Conservation (phyloP, 2,113 vertebrate species). For the Epinephelus lanceolatus region DNA sequence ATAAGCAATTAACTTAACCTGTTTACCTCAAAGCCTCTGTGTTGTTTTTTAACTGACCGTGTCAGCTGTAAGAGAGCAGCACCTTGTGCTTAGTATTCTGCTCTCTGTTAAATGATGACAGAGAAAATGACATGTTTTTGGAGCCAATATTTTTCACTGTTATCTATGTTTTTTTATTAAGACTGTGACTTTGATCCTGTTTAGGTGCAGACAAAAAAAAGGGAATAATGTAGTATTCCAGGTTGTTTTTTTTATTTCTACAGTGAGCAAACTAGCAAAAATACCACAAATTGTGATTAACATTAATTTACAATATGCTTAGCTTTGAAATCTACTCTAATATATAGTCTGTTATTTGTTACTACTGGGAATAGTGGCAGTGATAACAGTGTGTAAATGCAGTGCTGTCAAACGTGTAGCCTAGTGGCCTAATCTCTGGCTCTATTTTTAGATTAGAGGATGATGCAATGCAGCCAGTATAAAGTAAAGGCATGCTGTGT, state of each 20-base stretch:
- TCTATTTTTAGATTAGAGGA: slow-evolving; percentile 73
- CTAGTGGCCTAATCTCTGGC: slow-evolving; percentile 56
- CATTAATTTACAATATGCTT: neutral
- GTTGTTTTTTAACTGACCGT: neutral
- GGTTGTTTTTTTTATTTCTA: neutral
- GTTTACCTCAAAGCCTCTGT: slow-evolving; percentile 3
- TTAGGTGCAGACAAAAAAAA: slow-evolving; percentile 1
- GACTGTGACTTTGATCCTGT: slow-evolving; percentile 3
- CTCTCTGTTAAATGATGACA: neutral
- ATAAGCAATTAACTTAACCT: neutral
- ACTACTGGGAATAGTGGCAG: neutral
- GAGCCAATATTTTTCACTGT: neutral
- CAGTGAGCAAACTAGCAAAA: neutral
- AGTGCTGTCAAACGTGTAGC: slow-evolving; percentile 47
- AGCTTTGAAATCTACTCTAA: neutral
- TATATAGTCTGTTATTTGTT: neutral
- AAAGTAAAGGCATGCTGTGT: slow-evolving; percentile 41
- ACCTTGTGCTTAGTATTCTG: neutral
- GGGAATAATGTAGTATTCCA: neutral
- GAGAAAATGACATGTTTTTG: neutral
- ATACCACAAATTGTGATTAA: neutral
- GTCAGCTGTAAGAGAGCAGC: neutral
- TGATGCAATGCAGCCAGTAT: slow-evolving; percentile 66
- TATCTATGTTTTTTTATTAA: neutral
- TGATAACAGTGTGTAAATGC: slow-evolving; percentile 7